Base-by-base conservation (phyloP, 2,113 vertebrate species). In the Ciconia stormi region DNA sequence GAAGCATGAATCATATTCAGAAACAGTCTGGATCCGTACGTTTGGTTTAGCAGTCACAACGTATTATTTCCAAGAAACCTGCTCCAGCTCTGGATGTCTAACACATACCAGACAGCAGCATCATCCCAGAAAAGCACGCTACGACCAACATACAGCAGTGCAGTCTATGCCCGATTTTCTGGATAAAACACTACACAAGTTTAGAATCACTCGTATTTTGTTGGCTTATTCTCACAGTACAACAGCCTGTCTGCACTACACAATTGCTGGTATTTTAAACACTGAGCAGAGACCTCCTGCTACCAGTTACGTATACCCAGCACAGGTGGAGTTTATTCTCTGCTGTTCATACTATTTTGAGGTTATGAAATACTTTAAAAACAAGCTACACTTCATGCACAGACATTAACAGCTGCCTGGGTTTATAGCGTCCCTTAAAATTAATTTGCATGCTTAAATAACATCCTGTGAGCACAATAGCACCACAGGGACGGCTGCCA, bases 391-490 rank as follows among this genome's bases (percentile, higher is more conserved):
- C 82, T 71, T 49, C 70, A 27, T 23, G 87, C 90, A 58, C 84
- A 79, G 89, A 36, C 84, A 93, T 47, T 69, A 67, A 72, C 82
- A 87, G 86, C 80, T 97, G 83, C 69, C 72, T 77, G 77, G 38
- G n/a, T 94, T 88, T 89, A 40, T 2, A 27, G 79, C 53, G 63
- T 80, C 90, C 93, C 92, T 95, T 67, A 47, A 80, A 95, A 96
- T 96, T 89, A 82, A 96, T 95, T 55, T 93, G 86, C 89, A 62
- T 80, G 83, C 83, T 93, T 87, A 92, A 96, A 84, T 87, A 79
- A 55, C 61, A 59, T 59, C 91, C 73, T 36, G 77, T 32, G 92
- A 92, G 85, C 95, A 95, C 89, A 94, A 86, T 0, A 50, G 91
- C 83, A 70, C 83, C 81, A 10, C 53, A 6, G 95, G 92, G 95